phyloP scores from a whole-genome alignment of 2,888 invertebrate species.

The Seira sanloemensis region DNA sequence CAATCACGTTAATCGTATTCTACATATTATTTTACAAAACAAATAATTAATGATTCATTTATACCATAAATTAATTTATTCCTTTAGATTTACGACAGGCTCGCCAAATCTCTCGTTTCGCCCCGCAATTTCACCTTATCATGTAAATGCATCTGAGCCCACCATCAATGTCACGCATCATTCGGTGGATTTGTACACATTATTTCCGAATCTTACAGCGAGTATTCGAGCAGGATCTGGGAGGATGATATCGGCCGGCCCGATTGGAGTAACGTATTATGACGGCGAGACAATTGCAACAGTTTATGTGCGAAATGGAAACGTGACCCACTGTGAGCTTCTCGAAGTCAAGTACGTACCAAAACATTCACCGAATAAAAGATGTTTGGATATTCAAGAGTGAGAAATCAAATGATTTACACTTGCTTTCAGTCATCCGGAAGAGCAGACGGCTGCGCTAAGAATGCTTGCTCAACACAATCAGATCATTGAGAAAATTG shows the following conservation, averaged over 20 bases:
- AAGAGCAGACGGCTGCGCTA: constrained; percentile 81
- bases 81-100: constrained; percentile 39
- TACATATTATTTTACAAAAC: too few relatives aligned
- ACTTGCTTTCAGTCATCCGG: constrained; percentile 80
- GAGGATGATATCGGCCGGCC: constrained; percentile 39
- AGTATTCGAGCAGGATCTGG: constrained; percentile 46
- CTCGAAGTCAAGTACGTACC: constrained; percentile 90
- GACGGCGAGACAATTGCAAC: constrained; percentile 90
- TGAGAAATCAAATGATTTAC: not conserved
- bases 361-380: not conserved
- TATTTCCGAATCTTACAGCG: constrained; percentile 44
- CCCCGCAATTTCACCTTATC: constrained; percentile 25
- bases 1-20: too few relatives aligned
- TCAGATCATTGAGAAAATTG: constrained; percentile 69
- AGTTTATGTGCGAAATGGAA: constrained; percentile 77
- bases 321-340: constrained; percentile 81
- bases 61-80: too few relatives aligned
- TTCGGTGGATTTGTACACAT: constrained; percentile 34
- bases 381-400: not conserved
- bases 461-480: constrained; percentile 66
- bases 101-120: constrained; percentile 41
- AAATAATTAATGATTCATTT: too few relatives aligned
- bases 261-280: constrained; percentile 80
- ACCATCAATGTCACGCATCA: constrained; percentile 27
- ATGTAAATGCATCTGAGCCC: constrained; percentile 26